phyloP scores from a whole-genome alignment of 2,888 invertebrate species.

The Eilema depressum region DNA sequence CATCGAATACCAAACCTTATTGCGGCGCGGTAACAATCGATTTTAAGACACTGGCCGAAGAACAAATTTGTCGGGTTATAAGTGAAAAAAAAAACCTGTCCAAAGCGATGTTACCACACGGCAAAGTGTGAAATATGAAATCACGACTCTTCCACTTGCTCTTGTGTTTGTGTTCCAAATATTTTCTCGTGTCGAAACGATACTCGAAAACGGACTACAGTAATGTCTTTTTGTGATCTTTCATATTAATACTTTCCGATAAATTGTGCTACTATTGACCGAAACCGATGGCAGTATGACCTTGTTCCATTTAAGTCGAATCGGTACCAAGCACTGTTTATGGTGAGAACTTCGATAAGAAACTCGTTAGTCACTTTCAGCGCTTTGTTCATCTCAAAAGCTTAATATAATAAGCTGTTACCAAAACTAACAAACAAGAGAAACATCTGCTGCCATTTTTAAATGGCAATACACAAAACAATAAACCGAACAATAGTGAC shows the following conservation, averaged over 20 bases:
- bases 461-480: slow-evolving; percentile 57
- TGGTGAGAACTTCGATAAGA: slow-evolving; percentile 48
- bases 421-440: slow-evolving; percentile 62
- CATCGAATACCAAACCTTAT: slow-evolving; percentile 46
- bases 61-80: slow-evolving; percentile 55
- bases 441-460: slow-evolving; percentile 76
- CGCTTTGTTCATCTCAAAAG: slow-evolving; percentile 50
- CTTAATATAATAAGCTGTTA: slow-evolving; percentile 57
- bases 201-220: slow-evolving; percentile 69
- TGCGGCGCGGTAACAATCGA: slow-evolving; percentile 43
- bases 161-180: slow-evolving; percentile 84
- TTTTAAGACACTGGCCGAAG: slow-evolving; percentile 37
- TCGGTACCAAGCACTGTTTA: slow-evolving; percentile 45
- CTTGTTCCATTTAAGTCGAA: slow-evolving; percentile 70
- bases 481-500: slow-evolving; percentile 70
- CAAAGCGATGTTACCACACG: slow-evolving; percentile 75
- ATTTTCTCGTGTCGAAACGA: slow-evolving; percentile 80
- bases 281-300: slow-evolving; percentile 61
- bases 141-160: slow-evolving; percentile 83
- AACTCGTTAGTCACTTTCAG: slow-evolving; percentile 51
- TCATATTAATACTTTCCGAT: slow-evolving; percentile 66
- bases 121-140: slow-evolving; percentile 86
- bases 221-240: slow-evolving; percentile 68
- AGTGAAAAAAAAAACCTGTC: slow-evolving; percentile 79
- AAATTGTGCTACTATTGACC: slow-evolving; percentile 66